phyloP scores from a whole-genome alignment of 2,113 vertebrate species.

The Felis chaus region DNA sequence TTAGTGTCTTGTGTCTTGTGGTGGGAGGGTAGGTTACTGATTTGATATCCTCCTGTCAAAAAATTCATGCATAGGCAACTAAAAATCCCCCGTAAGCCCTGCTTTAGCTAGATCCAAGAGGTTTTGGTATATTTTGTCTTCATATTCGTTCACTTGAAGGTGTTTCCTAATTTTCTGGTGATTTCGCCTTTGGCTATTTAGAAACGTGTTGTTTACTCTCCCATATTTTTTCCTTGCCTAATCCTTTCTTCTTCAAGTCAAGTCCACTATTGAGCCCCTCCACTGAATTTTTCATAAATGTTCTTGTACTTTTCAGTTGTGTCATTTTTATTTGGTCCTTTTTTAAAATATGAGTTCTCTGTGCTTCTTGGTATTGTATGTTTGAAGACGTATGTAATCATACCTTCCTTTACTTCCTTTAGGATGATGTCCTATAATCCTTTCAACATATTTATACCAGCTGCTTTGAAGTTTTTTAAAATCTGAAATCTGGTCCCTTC shows the following conservation, averaged over 20 bases:
- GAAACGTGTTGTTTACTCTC: not conserved
- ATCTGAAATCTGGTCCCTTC: not conserved
- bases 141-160: not conserved
- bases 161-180: not conserved
- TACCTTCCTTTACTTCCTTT: not conserved
- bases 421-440: not conserved
- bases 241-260: not conserved
- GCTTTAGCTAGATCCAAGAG: not conserved
- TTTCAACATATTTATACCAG: not conserved
- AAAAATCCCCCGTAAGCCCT: not conserved
- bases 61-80: not conserved
- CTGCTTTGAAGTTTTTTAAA: not conserved
- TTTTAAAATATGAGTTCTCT: not conserved
- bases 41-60: not conserved
- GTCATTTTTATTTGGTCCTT: not conserved
- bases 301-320: not conserved
- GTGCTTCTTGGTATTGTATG: not conserved
- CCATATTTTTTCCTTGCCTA: not conserved
- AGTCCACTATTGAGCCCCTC: not conserved
- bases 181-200: not conserved
- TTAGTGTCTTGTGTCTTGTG: not conserved
- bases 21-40: not conserved
- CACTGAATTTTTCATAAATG: not conserved
- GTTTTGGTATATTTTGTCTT: not conserved
- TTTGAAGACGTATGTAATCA: not conserved